Evolutionary conservation across 2,888 invertebrate species (phyloP).

Genomic region (Spodoptera littoralis): DNA sequence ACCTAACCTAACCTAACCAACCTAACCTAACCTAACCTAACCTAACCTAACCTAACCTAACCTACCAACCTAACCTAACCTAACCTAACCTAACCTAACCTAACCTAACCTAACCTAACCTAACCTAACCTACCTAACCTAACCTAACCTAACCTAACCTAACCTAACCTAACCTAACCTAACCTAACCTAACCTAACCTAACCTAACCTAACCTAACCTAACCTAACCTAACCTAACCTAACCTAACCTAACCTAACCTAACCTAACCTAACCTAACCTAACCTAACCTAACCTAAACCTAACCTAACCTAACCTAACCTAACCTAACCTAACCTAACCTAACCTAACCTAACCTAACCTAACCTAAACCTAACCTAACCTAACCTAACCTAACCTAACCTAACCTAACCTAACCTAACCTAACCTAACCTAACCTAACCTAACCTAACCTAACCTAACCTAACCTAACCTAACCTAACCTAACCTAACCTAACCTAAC

Average conservation of each 20-base stretch:
- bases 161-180: constrained; percentile 15
- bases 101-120: constrained; percentile 20
- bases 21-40: constrained; percentile 31
- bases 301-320: too few relatives aligned
- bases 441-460: constrained; percentile 3
- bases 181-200: constrained; percentile 7
- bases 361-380: too few relatives aligned
- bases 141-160: constrained; percentile 8
- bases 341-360: neutral
- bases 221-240: constrained; percentile 7
- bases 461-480: constrained; percentile 15
- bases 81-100: constrained; percentile 31
- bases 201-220: constrained; percentile 16
- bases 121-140: constrained; percentile 6
- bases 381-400: too few relatives aligned
- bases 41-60: constrained; percentile 31
- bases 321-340: constrained; percentile 13
- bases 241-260: constrained; percentile 13
- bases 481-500: constrained; percentile 20
- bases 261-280: constrained; percentile 1
- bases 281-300: too few relatives aligned
- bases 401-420: constrained; percentile 10
- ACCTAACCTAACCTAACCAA: constrained; percentile 31
- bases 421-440: constrained; percentile 3
- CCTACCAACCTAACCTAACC: constrained; percentile 31